Evolutionary conservation across 2,113 vertebrate species (phyloP).

Genomic region (Plecturocebus donacophilus): DNA sequence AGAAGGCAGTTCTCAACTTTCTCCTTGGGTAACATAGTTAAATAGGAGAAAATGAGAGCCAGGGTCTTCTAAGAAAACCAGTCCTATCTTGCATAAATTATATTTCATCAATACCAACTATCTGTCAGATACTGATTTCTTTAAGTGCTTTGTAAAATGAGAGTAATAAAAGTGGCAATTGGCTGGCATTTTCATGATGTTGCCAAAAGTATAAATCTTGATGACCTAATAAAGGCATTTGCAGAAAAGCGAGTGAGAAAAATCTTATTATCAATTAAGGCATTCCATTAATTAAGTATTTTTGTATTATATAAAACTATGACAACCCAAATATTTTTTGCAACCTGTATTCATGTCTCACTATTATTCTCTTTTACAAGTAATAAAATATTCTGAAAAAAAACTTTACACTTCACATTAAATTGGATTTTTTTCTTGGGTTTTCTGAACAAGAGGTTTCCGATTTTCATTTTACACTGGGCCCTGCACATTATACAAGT

Average conservation of each 20-base stretch:
- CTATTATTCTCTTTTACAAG: not conserved
- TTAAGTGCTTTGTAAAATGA: constrained; percentile 33
- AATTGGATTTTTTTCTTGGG: not conserved
- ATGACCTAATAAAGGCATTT: constrained; percentile 22
- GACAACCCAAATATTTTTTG: not conserved
- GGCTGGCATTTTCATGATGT: not conserved
- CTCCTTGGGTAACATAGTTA: not conserved
- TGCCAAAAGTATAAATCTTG: constrained; percentile 23
- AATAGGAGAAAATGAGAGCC: not conserved
- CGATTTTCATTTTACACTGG: not conserved
- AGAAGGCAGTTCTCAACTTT: not conserved
- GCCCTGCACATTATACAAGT: not conserved
- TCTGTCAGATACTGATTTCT: not conserved
- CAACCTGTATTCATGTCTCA: not conserved
- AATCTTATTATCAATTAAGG: not conserved
- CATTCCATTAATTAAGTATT: not conserved
- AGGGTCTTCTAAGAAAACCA: not conserved
- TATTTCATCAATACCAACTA: not conserved
- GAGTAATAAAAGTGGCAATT: not conserved
- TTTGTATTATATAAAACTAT: not conserved
- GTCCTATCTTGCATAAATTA: not conserved
- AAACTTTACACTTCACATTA: not conserved
- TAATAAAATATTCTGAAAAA: not conserved
- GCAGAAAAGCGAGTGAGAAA: not conserved
- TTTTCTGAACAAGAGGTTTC: not conserved